These are phyloP conservation scores for Camponotus vicinus DNA, from an alignment of 1,140 invertebrate species.

Conservation along the genomic window DNA sequence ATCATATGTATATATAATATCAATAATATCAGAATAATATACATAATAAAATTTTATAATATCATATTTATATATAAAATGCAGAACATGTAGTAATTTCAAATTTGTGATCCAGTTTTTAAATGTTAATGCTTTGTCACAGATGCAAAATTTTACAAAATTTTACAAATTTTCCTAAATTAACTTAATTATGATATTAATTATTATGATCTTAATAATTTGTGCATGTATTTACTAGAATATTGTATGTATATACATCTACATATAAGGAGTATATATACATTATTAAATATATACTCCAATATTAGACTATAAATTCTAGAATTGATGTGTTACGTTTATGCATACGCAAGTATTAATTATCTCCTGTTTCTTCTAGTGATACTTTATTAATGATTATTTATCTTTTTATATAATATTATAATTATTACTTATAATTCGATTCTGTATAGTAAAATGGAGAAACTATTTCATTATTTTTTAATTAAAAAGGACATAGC, in stretches of 20 bases:
- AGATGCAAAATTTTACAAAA: neutral
- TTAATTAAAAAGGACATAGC: neutral
- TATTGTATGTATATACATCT: neutral
- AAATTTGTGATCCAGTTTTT: slow-evolving; percentile 1
- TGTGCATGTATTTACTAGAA: slow-evolving; percentile 4
- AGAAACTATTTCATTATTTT: neutral
- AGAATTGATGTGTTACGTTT: neutral
- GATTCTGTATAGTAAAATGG: neutral
- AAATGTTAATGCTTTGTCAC: neutral
- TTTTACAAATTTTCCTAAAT: neutral
- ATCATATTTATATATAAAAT: neutral
- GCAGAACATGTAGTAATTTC: neutral
- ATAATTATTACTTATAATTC: neutral
- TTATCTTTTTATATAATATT: neutral
- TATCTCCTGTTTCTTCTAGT: too few relatives aligned
- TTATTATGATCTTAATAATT: neutral
- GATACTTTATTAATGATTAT: neutral
- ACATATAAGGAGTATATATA: too few relatives aligned
- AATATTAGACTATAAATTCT: neutral
- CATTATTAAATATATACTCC: too few relatives aligned
- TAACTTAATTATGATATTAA: neutral
- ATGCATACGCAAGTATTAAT: neutral
- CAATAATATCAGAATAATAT: neutral
- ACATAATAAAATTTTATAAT: neutral
- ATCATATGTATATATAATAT: neutral